These are phyloP conservation scores for Darevskia nairensis DNA, from an alignment of 2,797 vertebrate species.

Conservation along the genomic window DNA sequence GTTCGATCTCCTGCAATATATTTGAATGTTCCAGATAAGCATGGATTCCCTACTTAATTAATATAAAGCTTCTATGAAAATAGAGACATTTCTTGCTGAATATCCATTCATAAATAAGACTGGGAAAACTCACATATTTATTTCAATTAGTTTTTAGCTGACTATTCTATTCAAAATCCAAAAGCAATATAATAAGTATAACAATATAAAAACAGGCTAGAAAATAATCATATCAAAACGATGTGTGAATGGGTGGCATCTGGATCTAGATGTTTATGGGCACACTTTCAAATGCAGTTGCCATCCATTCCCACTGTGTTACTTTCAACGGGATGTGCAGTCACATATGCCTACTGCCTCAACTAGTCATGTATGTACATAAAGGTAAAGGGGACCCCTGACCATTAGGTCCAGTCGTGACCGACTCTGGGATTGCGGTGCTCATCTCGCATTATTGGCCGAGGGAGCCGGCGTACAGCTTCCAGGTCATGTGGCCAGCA, in stretches of 20 bases:
- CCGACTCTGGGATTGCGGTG: too few species aligned
- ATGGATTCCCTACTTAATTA: background rate
- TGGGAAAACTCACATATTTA: background rate
- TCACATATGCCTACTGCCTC: background rate
- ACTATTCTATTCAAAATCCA: background rate
- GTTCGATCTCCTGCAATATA: too few species aligned
- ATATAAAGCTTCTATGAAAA: background rate
- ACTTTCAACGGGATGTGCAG: background rate
- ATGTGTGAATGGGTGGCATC: background rate
- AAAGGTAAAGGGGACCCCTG: too few species aligned
- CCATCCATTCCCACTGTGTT: background rate
- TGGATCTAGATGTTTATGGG: background rate
- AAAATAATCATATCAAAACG: background rate
- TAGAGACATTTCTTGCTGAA: background rate
- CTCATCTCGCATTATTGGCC: too few species aligned
- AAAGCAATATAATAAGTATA: background rate
- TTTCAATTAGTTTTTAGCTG: background rate
- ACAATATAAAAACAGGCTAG: background rate
- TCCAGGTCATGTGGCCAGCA: too few species aligned
- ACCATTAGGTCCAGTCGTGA: too few species aligned
- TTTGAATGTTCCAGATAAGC: background rate
- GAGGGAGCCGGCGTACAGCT: too few species aligned
- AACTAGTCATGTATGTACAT: background rate
- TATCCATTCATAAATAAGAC: too few species aligned
- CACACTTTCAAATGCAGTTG: background rate